These are phyloP conservation scores for Micronycteris hirsuta DNA, from an alignment of 2,113 vertebrate species.

Conservation along the genomic window DNA sequence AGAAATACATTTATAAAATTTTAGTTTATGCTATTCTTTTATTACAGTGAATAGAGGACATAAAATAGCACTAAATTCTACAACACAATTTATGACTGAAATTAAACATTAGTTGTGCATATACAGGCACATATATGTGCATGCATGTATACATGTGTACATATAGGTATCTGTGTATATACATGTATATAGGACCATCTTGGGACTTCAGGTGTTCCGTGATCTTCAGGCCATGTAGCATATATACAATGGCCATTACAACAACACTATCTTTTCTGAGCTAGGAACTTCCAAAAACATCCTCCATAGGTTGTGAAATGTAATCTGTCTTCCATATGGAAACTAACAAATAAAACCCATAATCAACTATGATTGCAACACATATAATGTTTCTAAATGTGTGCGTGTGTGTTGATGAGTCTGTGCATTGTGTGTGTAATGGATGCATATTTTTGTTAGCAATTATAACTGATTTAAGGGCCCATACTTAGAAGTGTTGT, in stretches of 20 bases:
- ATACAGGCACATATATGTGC: too few species aligned
- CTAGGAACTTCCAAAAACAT: not conserved
- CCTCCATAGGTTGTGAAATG: not conserved
- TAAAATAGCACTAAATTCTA: not conserved
- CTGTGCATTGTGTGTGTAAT: not conserved
- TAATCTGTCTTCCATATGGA: not conserved
- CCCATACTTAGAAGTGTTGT: not conserved
- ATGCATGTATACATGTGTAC: too few species aligned
- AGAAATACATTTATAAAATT: not conserved
- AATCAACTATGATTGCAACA: not conserved
- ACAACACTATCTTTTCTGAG: not conserved
- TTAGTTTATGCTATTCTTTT: not conserved
- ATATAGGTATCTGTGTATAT: too few species aligned
- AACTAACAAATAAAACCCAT: not conserved
- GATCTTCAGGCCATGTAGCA: not conserved
- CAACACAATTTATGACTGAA: not conserved
- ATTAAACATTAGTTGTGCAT: not conserved
- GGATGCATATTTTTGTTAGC: not conserved
- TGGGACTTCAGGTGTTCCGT: not conserved
- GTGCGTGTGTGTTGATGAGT: not conserved
- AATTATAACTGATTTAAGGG: not conserved
- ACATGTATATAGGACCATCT: not conserved
- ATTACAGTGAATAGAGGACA: not conserved
- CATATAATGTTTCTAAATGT: not conserved
- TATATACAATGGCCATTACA: not conserved